Evolutionary conservation across 2,888 invertebrate species (phyloP).

Genomic region (Eupithecia centaureata): DNA sequence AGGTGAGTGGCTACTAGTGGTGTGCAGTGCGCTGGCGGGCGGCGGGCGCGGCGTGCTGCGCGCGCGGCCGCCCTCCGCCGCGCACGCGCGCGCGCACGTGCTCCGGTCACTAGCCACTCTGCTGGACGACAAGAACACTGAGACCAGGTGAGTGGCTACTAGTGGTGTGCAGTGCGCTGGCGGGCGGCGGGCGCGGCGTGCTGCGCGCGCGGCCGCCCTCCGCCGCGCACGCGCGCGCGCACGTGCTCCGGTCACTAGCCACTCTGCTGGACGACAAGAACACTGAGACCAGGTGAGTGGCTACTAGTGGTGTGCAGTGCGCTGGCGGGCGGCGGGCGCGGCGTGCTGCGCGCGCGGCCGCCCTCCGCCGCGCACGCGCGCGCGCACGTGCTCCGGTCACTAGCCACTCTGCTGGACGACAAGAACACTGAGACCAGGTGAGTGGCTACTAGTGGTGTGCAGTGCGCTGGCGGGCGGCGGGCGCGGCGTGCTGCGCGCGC

Average conservation of each 20-base stretch:
- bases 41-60: no score
- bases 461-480: constrained; percentile 85
- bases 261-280: constrained; percentile 81
- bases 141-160: no score
- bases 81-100: no score
- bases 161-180: constrained; percentile 85
- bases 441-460: constrained; percentile 84
- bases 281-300: constrained; percentile 78
- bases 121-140: no score
- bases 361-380: constrained; percentile 76
- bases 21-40: no score
- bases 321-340: constrained; percentile 83
- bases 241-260: constrained; percentile 75
- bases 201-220: constrained; percentile 76
- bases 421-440: constrained; percentile 81
- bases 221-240: constrained; percentile 75
- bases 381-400: constrained; percentile 71
- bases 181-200: constrained; percentile 83
- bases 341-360: constrained; percentile 81
- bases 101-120: no score
- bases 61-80: no score
- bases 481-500: constrained; percentile 80
- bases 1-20: no score
- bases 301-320: constrained; percentile 86
- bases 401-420: constrained; percentile 81